Percentiles rank a stretch among this genome's conserved stretches.
Conservation (phyloP, 2,113 vertebrate genomes). For the Brienomyrus longianalis region DNA sequence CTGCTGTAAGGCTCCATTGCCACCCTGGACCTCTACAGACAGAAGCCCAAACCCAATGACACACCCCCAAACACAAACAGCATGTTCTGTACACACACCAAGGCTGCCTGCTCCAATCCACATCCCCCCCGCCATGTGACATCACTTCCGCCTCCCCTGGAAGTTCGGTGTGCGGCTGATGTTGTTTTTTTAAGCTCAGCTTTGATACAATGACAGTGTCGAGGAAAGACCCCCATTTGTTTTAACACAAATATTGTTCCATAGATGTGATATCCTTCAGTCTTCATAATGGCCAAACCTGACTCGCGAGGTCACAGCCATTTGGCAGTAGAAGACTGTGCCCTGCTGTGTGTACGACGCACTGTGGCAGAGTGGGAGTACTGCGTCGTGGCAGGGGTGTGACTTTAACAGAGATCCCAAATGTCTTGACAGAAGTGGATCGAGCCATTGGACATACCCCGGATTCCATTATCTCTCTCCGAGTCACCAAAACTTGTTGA, state of each 20-base stretch:
- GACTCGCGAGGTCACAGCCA: constrained; percentile 18
- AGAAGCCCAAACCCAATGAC: not conserved
- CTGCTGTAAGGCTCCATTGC: too few relatives aligned
- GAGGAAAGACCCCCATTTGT: not conserved
- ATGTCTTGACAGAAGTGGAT: not conserved
- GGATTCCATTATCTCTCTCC: too few relatives aligned
- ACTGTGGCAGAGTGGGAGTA: not conserved
- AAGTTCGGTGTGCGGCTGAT: not conserved
- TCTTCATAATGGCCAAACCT: not conserved
- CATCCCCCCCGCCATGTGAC: not conserved
- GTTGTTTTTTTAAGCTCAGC: not conserved
- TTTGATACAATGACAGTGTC: not conserved
- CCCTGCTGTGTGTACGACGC: not conserved
- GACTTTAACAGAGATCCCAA: not conserved
- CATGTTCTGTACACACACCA: not conserved
- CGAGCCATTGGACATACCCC: not conserved
- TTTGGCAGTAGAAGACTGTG: not conserved
- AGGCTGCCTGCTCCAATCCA: too few relatives aligned
- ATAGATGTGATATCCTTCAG: not conserved
- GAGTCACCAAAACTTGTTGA: not conserved
- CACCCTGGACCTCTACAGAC: too few relatives aligned
- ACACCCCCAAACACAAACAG: not conserved
- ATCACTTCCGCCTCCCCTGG: not conserved
- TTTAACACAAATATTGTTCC: not conserved
- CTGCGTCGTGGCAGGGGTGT: not conserved